A percentile compares a stretch with the other conserved stretches of the same genome.
Conservation (phyloP, 2,113 vertebrate species). For the Cyrtonyx montezumae region DNA sequence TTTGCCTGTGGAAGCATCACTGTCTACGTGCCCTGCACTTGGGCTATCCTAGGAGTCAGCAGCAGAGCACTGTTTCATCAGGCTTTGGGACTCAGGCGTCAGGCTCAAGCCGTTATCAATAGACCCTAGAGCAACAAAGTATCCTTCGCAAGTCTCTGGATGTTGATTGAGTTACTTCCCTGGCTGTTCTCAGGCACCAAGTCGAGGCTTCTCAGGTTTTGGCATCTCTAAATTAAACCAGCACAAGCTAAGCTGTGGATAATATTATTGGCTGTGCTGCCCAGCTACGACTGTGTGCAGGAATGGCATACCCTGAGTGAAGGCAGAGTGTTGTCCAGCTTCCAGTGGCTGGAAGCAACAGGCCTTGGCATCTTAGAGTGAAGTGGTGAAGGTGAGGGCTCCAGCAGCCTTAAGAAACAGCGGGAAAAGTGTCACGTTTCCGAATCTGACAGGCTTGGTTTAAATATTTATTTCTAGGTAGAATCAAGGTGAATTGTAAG, state of each 20-base stretch:
- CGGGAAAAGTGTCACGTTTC: neutral
- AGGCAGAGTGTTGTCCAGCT: neutral
- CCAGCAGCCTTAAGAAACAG: neutral
- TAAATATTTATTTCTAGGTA: neutral
- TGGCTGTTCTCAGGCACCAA: neutral
- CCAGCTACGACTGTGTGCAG: neutral
- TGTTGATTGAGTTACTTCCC: neutral
- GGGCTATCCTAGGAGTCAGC: neutral
- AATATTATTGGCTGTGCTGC: neutral
- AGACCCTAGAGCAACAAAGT: neutral
- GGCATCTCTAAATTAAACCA: neutral
- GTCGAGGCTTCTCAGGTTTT: neutral
- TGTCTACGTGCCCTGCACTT: neutral
- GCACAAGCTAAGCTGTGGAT: neutral
- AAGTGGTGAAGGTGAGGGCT: neutral
- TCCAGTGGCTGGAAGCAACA: neutral
- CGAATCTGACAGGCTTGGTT: neutral
- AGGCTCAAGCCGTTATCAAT: neutral
- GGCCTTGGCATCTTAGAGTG: neutral
- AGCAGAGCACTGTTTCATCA: neutral
- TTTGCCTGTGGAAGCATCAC: neutral
- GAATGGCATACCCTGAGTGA: neutral
- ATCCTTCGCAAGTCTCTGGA: neutral
- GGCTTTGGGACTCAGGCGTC: neutral
- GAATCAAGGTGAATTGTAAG: neutral